Evolutionary conservation across 2,113 vertebrate genomes (phyloP).

Genomic region (Gobius niger): DNA sequence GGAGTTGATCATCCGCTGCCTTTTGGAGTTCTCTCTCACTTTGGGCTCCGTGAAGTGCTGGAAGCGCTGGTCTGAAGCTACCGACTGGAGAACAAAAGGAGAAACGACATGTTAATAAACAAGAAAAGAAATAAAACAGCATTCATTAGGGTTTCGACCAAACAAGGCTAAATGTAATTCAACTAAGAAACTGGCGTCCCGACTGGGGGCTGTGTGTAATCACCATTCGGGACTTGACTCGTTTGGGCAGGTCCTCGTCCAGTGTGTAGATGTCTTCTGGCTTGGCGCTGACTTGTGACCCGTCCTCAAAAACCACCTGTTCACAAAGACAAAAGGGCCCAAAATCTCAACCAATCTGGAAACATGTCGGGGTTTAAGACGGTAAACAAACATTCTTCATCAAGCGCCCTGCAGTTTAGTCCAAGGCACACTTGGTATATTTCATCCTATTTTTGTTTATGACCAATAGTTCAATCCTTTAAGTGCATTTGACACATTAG

Average conservation of each 20-base stretch:
- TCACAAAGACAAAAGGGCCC: neutral
- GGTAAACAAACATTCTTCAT: too few relatives aligned
- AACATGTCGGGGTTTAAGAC: neutral
- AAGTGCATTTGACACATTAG: too few relatives aligned
- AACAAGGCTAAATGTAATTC: too few relatives aligned
- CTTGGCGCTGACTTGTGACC: slow-evolving; percentile 89
- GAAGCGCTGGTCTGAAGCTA: slow-evolving; percentile 98
- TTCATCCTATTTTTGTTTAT: too few relatives aligned
- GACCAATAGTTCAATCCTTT: too few relatives aligned
- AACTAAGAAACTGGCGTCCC: neutral
- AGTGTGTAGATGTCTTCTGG: slow-evolving; percentile 93
- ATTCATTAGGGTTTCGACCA: too few relatives aligned
- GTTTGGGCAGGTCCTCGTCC: slow-evolving; percentile 93
- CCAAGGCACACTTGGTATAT: too few relatives aligned
- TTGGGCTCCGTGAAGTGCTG: slow-evolving; percentile 91
- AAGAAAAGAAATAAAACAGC: too few relatives aligned
- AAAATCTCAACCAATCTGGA: neutral
- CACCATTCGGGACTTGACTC: slow-evolving; percentile 94
- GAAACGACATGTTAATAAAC: neutral
- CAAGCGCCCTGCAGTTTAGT: too few relatives aligned
- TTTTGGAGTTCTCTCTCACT: slow-evolving; percentile 90
- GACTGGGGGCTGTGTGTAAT: neutral
- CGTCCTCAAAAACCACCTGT: slow-evolving; percentile 97
- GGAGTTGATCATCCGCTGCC: slow-evolving; percentile 95
- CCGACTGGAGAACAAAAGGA: slow-evolving; percentile 76